A percentile compares a stretch with the other conserved stretches of the same genome.
These are phyloP conservation scores for Sorex fumeus DNA, from an alignment of 2,113 vertebrate genomes.

Conservation along the genomic window DNA sequence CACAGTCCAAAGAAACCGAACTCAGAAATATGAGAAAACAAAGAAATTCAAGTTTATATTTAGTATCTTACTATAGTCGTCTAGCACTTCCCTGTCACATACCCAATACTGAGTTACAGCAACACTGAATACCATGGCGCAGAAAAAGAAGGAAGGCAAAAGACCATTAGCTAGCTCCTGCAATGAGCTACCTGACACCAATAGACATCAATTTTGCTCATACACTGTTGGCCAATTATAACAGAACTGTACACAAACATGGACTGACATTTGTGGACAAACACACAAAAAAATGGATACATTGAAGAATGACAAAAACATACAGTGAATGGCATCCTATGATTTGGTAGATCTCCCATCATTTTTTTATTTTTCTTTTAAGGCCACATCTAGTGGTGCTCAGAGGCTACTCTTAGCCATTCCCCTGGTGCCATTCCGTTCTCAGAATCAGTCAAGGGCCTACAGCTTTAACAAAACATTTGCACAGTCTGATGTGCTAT, in stretches of 20 bases:
- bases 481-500: no score
- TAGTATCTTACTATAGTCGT: background rate
- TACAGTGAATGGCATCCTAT: background rate
- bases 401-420: no score
- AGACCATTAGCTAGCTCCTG: background rate
- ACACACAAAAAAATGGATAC: background rate
- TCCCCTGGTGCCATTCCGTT: no score
- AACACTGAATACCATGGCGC: background rate
- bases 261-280: no score
- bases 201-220: background rate
- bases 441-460: no score
- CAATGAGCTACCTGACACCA: background rate
- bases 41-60: background rate
- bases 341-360: background rate
- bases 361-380: background rate
- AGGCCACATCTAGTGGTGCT: no score
- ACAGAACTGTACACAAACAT: no score
- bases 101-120: background rate
- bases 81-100: background rate
- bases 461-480: background rate
- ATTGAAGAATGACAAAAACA: background rate
- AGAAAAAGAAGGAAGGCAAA: background rate
- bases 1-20: background rate
- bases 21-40: background rate
- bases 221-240: background rate